Conservation (phyloP, 1,140 invertebrate species). For the Adelges cooleyi region DNA sequence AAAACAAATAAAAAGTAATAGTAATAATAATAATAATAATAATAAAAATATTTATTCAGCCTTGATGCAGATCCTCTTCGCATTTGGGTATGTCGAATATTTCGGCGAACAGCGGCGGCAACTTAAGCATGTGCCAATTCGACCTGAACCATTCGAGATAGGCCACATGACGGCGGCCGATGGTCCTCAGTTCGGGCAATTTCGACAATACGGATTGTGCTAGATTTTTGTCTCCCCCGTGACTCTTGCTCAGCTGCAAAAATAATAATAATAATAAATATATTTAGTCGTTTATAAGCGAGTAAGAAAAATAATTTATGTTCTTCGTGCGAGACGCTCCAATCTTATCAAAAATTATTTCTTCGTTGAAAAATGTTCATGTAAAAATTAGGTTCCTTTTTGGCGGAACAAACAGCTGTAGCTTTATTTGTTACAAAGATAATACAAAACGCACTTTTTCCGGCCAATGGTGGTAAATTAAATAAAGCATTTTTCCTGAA, state of each 20-base stretch:
- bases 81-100: conserved; percentile 95
- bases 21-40: conserved; percentile 7
- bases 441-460: too few species aligned
- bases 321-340: too few species aligned
- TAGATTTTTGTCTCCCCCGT: conserved; percentile 44
- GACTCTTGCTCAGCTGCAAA: conserved; percentile 32
- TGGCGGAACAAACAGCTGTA: too few species aligned
- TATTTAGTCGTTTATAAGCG: too few species aligned
- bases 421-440: too few species aligned
- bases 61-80: conserved; percentile 60
- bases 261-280: too few species aligned
- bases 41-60: conserved; percentile 29
- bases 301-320: too few species aligned
- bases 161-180: conserved; percentile 73
- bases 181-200: conserved; percentile 63
- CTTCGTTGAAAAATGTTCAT: too few species aligned
- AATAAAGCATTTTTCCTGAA: too few species aligned
- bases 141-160: conserved; percentile 81
- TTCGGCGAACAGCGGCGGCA: conserved; percentile 89
- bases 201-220: conserved; percentile 58
- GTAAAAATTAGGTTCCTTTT: too few species aligned
- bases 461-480: too few species aligned
- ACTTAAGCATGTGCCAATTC: conserved; percentile 71
- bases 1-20: background rate
- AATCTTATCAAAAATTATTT: too few species aligned